A percentile compares a stretch with the other conserved stretches of the same genome.
Evolutionary conservation across 2,888 invertebrate genomes (phyloP).

Genomic region (Eilema griseolum): DNA sequence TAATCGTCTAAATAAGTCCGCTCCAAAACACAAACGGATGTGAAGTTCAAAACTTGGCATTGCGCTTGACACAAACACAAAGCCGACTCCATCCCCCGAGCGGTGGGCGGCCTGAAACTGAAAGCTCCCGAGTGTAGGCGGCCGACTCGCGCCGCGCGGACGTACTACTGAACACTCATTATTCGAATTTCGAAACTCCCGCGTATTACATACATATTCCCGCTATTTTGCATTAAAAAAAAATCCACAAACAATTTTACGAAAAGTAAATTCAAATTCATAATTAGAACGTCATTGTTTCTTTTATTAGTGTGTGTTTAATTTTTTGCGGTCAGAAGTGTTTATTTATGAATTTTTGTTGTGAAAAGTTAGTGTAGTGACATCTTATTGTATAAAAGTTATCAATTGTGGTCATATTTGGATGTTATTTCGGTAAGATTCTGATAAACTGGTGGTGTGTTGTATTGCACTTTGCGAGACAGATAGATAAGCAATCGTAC

Average conservation of each 20-base stretch:
- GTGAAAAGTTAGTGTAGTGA: conserved; percentile 39
- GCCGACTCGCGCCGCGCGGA: conserved; percentile 56
- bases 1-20: conserved; percentile 10
- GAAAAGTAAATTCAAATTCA: neutral
- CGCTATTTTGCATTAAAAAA: conserved; percentile 5
- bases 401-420: conserved; percentile 48
- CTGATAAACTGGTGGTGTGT: conserved; percentile 9
- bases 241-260: neutral
- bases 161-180: conserved; percentile 40
- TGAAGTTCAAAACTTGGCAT: conserved; percentile 28
- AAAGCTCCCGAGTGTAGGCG: conserved; percentile 59
- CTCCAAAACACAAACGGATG: conserved; percentile 14
- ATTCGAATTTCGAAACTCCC: conserved; percentile 21
- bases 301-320: neutral
- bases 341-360: conserved; percentile 4
- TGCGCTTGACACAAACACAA: conserved; percentile 37
- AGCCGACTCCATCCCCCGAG: conserved; percentile 34
- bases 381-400: conserved; percentile 12
- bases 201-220: conserved; percentile 25
- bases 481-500: conserved; percentile 25
- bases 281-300: neutral
- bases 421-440: conserved; percentile 49
- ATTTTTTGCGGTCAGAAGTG: neutral
- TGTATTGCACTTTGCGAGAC: conserved; percentile 7
- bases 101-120: conserved; percentile 51